Evolutionary conservation across 2,797 vertebrate genomes (phyloP).

Genomic region (Psittacula echo): DNA sequence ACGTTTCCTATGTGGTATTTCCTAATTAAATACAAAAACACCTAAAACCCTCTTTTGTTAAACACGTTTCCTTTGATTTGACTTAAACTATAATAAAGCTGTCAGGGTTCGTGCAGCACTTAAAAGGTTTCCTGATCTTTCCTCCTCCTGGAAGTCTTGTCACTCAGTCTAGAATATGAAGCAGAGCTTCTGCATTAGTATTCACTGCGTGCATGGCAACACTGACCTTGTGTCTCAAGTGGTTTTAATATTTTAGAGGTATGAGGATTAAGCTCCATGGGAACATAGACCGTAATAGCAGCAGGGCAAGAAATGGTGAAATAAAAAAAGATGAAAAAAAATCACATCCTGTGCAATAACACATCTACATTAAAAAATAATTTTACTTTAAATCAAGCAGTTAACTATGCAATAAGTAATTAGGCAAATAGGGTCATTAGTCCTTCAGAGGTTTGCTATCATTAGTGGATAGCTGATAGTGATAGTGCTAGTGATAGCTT

Average conservation of each 20-base stretch:
- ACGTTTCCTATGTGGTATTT: background rate
- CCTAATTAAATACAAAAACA: background rate
- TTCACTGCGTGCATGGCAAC: background rate
- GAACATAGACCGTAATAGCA: conserved; percentile 2
- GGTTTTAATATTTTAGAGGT: conserved; percentile 34
- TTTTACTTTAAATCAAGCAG: background rate
- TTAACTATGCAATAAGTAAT: background rate
- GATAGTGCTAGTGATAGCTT: background rate
- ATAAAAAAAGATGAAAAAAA: background rate
- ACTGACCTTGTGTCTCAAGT: background rate
- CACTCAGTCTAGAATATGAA: background rate
- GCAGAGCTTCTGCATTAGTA: background rate
- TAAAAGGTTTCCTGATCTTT: background rate
- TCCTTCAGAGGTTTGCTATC: background rate
- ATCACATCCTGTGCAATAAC: background rate
- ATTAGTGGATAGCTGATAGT: background rate
- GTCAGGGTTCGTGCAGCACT: background rate
- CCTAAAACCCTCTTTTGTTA: background rate
- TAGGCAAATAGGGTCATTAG: background rate
- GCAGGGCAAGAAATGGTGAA: background rate
- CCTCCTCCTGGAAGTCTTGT: background rate
- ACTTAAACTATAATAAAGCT: conserved; percentile 12
- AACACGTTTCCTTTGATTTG: background rate
- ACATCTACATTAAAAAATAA: background rate
- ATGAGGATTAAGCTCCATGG: conserved; percentile 32